Conservation (phyloP, 2,888 invertebrate genomes). For the Drosophila niveifrons region DNA sequence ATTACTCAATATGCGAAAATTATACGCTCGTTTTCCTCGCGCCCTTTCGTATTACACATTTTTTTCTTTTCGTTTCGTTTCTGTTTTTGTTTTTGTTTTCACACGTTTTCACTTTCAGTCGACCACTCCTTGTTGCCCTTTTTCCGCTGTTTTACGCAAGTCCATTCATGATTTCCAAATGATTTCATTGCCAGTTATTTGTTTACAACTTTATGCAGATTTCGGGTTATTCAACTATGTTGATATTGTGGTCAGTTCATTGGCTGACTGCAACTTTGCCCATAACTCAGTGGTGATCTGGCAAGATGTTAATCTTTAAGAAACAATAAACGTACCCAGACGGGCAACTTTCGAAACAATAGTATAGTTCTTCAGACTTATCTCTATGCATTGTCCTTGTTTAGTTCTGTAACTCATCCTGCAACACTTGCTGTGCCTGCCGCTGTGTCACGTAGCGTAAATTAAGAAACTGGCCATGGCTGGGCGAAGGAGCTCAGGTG, state of each 20-base stretch:
- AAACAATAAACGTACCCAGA: constrained; percentile 62
- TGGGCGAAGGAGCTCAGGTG: constrained; percentile 43
- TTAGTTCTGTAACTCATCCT: not conserved
- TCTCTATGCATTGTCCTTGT: not conserved
- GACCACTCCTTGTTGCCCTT: constrained; percentile 15
- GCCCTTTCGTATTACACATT: constrained; percentile 24
- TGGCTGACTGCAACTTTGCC: constrained; percentile 52
- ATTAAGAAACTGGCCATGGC: constrained; percentile 58
- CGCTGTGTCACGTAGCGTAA: constrained; percentile 60
- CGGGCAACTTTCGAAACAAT: constrained; percentile 62
- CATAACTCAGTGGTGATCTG: constrained; percentile 59
- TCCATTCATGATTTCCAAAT: constrained; percentile 72
- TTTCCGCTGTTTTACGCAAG: constrained; percentile 46
- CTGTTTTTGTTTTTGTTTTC: constrained; percentile 41
- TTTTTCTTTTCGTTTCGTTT: constrained; percentile 28
- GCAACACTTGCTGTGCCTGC: not conserved
- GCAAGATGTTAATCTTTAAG: constrained; percentile 74
- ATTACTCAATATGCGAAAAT: constrained; percentile 76
- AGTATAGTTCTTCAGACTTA: constrained; percentile 14
- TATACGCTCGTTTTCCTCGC: constrained; percentile 52
- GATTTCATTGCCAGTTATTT: constrained; percentile 44
- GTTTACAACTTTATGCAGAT: constrained; percentile 27
- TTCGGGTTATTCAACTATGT: not conserved
- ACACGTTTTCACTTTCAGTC: constrained; percentile 66
- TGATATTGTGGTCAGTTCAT: constrained; percentile 36